Base-by-base conservation (phyloP, 2,888 invertebrate species). In the Drosophila stalkeri region DNA sequence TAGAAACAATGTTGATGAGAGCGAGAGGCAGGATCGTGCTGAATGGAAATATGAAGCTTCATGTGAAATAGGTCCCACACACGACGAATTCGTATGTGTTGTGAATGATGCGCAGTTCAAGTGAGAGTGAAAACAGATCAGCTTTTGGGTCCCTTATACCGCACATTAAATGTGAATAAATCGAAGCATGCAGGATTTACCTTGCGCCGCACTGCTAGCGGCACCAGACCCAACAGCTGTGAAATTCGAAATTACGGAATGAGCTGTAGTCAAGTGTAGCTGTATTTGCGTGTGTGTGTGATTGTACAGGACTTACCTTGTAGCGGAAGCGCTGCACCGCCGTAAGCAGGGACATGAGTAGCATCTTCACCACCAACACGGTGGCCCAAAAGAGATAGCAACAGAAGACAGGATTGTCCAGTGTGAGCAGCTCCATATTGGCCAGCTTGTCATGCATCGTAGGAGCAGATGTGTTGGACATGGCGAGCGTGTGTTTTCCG, bases 291-390 rank as follows among this genome's bases (percentile, higher is more conserved):
- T 31, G 4, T 8, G 7, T 12, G 31, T 16, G 16, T 27, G 49
- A 27, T 6, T 27, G 27, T 5, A 46, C 60, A 33, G 35, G 9
- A 37, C 83, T 75, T 80, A 93, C 94, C 92, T 92, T 92, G 75
- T 92, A 92, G 31, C 90, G 89, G 67, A 93, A 91, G 43, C 94
- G 89, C 64, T 93, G 92, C 35, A 91, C 37, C 11, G 91, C 93
- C 27, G 94, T 94, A 41, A 94, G 73, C 39, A 92, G 31, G 1
- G 93, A 90, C 93, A 94, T 94, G 2, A 92, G 77, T 47, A 94
- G 77, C 92, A 94, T 93, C 83, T 94, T 94, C 3, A 90, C 80
- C 23, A 93, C 91, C 75, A 94, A 72, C 54, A 94, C 81, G 1
- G 92, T 91, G 43, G 92, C 77, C 92, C 93, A 94, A 74, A 93